A percentile compares a stretch with the other conserved stretches of the same genome.
These are phyloP conservation scores for Alsophila aescularia DNA, from an alignment of 2,888 invertebrate genomes.

Conservation along the genomic window DNA sequence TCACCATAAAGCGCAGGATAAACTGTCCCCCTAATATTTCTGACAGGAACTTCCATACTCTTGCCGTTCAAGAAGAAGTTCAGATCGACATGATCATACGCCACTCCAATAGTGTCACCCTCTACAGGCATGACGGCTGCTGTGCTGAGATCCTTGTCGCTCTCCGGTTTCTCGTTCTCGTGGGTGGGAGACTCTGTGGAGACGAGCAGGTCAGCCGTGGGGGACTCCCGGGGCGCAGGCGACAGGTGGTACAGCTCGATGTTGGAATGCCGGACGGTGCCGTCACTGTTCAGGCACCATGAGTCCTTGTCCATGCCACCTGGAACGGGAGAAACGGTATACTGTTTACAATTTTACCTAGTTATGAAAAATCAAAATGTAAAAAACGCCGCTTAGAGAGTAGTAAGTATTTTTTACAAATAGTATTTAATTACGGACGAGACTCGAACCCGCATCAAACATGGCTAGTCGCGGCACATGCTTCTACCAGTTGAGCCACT, in stretches of 20 bases:
- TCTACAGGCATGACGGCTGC: constrained; percentile 88
- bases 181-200: constrained; percentile 66
- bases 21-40: constrained; percentile 95
- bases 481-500: no score
- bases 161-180: constrained; percentile 61
- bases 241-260: constrained; percentile 89
- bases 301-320: constrained; percentile 95
- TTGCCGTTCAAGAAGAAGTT: constrained; percentile 98
- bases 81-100: constrained; percentile 98
- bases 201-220: constrained; percentile 72
- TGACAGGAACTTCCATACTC: constrained; percentile 92
- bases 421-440: no score
- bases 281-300: constrained; percentile 97
- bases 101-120: constrained; percentile 96
- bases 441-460: no score
- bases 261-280: constrained; percentile 93
- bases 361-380: no score
- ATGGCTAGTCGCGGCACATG: no score
- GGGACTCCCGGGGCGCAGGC: constrained; percentile 73
- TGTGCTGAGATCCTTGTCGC: constrained; percentile 54
- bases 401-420: no score
- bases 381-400: no score
- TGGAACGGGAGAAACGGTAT: constrained; percentile 52
- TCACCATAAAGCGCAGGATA: constrained; percentile 97
- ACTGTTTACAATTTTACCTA: background rate